Conservation (phyloP, 2,797 vertebrate species). For the Spinus olivaceus region DNA sequence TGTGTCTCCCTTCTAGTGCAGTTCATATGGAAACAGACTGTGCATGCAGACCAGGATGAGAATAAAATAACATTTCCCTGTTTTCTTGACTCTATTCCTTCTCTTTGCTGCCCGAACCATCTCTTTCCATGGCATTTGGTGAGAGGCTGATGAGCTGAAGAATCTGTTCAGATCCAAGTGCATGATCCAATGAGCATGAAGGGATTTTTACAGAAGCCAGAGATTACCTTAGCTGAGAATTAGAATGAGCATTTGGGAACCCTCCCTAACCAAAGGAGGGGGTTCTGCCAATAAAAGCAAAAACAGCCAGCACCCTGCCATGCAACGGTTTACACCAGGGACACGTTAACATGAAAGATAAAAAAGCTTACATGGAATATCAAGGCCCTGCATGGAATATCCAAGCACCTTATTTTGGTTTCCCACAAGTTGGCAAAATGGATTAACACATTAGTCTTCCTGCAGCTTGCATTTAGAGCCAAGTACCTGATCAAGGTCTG, state of each 20-base stretch:
- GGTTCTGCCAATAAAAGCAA: not conserved
- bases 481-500: not conserved
- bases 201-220: not conserved
- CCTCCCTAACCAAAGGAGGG: not conserved
- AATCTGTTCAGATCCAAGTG: not conserved
- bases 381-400: not conserved
- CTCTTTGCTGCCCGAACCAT: not conserved
- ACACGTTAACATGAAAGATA: accelerated
- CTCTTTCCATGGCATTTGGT: not conserved
- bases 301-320: not conserved
- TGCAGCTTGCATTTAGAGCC: not conserved
- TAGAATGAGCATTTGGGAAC: not conserved
- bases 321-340: not conserved
- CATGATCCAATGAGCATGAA: not conserved
- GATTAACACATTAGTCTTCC: not conserved
- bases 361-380: not conserved
- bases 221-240: not conserved
- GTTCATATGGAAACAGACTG: not conserved
- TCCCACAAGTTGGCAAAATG: not conserved
- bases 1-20: not conserved
- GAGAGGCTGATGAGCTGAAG: not conserved
- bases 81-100: not conserved
- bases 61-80: not conserved
- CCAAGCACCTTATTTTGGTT: not conserved
- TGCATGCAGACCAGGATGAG: not conserved